Conservation (phyloP, 23 tunicate genomes). For the Halocynthia aurantium region DNA sequence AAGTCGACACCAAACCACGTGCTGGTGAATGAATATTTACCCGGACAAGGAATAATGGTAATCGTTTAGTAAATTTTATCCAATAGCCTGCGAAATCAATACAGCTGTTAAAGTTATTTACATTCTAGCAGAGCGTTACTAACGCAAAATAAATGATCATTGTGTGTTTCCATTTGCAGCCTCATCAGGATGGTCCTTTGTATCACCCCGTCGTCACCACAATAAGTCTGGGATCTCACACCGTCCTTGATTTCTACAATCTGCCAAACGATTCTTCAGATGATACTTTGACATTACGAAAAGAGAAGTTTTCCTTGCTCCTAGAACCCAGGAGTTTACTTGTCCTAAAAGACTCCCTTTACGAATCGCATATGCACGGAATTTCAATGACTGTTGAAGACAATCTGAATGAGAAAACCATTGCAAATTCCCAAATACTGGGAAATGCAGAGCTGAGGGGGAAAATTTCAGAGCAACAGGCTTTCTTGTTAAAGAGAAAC, state of each 20-base stretch:
- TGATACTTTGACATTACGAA: background rate
- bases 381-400: slow-evolving; percentile 35
- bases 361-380: slow-evolving; percentile 51
- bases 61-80: background rate
- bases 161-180: slow-evolving; percentile 32
- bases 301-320: slow-evolving; percentile 26
- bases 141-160: no score
- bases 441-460: slow-evolving; percentile 20
- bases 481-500: background rate
- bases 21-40: slow-evolving; percentile 80
- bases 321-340: slow-evolving; percentile 63
- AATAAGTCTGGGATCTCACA: slow-evolving; percentile 74
- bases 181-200: slow-evolving; percentile 85
- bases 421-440: slow-evolving; percentile 28
- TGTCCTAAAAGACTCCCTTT: slow-evolving; percentile 37
- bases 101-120: no score
- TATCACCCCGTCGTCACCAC: slow-evolving; percentile 81
- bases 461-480: background rate
- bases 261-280: background rate
- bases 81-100: no score
- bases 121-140: no score
- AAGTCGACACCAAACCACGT: slow-evolving; percentile 61
- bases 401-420: background rate
- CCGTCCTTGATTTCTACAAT: slow-evolving; percentile 62
- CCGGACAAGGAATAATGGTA: slow-evolving; percentile 98